These are phyloP conservation scores for Pseudochromis fuscus DNA, from an alignment of 2,797 vertebrate genomes.

Conservation along the genomic window DNA sequence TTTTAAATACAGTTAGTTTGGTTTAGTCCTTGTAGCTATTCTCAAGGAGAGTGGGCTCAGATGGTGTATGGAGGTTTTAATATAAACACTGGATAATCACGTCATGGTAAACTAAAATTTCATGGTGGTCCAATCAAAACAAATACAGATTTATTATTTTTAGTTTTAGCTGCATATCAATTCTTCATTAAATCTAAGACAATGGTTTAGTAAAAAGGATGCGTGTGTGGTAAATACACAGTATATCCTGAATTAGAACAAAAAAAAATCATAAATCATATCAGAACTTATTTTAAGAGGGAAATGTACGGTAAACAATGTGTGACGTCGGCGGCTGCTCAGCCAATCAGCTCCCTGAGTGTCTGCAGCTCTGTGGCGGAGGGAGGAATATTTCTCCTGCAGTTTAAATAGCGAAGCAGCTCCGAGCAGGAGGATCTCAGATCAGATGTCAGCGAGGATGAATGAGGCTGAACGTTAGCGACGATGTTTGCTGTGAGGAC, in stretches of 20 bases:
- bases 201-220: too few relatives aligned
- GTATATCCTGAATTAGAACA: too few relatives aligned
- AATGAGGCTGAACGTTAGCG: neutral
- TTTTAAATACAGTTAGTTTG: too few relatives aligned
- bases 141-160: too few relatives aligned
- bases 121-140: too few relatives aligned
- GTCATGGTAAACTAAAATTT: too few relatives aligned
- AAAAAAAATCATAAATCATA: too few relatives aligned
- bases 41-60: neutral
- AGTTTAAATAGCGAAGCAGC: slow-evolving; percentile 64
- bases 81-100: too few relatives aligned
- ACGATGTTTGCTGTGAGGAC: slow-evolving; percentile 10
- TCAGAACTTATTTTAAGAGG: neutral
- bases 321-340: slow-evolving; percentile 49
- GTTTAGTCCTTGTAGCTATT: neutral
- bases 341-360: slow-evolving; percentile 51
- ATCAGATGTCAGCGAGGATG: slow-evolving; percentile 24
- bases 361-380: slow-evolving; percentile 9
- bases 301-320: slow-evolving; percentile 19
- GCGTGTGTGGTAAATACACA: too few relatives aligned
- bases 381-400: slow-evolving; percentile 59
- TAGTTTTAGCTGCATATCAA: too few relatives aligned
- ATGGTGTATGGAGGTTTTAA: too few relatives aligned
- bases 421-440: neutral
- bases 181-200: too few relatives aligned